Percentiles rank a stretch among this genome's conserved stretches.
Conservation (phyloP, 2,888 invertebrate genomes). For the Synanthedon andrenaeformis region DNA sequence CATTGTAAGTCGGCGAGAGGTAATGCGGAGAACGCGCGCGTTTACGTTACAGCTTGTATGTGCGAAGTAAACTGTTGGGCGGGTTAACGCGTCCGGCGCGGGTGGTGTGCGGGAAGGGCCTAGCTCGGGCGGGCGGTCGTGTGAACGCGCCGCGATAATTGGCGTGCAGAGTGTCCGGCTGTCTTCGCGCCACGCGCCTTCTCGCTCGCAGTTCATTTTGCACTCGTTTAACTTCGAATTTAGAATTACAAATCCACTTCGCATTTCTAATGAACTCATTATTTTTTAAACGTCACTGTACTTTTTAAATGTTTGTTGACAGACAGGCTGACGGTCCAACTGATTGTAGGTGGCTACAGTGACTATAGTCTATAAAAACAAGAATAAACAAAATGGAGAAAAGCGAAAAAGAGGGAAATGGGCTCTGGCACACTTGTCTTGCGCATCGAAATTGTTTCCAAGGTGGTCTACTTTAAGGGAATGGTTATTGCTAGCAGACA, state of each 20-base stretch:
- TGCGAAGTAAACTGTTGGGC: constrained; percentile 12
- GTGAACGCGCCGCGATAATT: constrained; percentile 63
- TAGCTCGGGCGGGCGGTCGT: constrained; percentile 29
- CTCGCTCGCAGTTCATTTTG: constrained; percentile 28
- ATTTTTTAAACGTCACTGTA: too few species aligned
- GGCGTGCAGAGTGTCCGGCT: constrained; percentile 55
- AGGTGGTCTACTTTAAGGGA: too few species aligned
- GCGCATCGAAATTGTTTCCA: too few species aligned
- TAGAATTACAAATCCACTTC: constrained; percentile 12
- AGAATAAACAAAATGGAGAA: too few species aligned
- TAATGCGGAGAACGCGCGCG: constrained; percentile 28
- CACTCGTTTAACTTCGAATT: constrained; percentile 41
- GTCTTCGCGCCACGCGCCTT: constrained; percentile 57
- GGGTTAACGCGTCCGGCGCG: constrained; percentile 26
- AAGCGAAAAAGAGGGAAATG: too few species aligned
- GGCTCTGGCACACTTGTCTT: too few species aligned
- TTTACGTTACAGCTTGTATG: constrained; percentile 26
- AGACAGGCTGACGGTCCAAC: too few species aligned
- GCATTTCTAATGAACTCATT: background rate
- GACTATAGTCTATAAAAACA: too few species aligned
- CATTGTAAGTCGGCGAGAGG: constrained; percentile 28
- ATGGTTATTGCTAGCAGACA: too few species aligned
- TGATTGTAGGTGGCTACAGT: too few species aligned
- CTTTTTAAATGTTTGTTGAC: too few species aligned
- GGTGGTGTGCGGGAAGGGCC: constrained; percentile 29